Evolutionary conservation across 1,140 invertebrate species (phyloP).

Genomic region (Orchesella cincta): DNA sequence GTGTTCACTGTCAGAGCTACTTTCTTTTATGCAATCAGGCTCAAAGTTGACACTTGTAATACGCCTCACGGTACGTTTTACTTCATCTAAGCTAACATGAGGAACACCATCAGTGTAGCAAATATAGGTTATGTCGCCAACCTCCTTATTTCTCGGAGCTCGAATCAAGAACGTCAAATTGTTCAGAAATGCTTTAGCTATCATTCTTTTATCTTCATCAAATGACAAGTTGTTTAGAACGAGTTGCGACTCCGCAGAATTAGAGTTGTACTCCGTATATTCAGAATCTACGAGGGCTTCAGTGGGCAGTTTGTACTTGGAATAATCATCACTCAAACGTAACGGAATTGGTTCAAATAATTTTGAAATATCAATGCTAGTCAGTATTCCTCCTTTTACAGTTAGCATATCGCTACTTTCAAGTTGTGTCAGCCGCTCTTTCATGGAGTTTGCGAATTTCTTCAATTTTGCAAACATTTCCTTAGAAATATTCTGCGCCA

Average conservation of each 20-base stretch:
- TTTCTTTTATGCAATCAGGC: not conserved
- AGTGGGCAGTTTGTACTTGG: too few species aligned
- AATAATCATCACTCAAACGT: too few species aligned
- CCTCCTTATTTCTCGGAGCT: not conserved
- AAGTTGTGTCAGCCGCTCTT: not conserved
- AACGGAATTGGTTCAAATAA: constrained; percentile 12
- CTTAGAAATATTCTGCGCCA: not conserved
- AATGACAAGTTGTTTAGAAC: not conserved
- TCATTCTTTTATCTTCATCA: not conserved
- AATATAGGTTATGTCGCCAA: not conserved
- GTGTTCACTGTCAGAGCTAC: not conserved
- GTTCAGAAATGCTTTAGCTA: not conserved
- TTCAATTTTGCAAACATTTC: not conserved
- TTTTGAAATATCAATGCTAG: too few species aligned
- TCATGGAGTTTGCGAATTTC: not conserved
- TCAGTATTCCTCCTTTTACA: not conserved
- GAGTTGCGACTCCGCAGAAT: too few species aligned
- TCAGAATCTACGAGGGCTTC: too few species aligned
- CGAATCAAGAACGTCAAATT: not conserved
- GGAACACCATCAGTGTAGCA: not conserved
- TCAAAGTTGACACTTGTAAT: not conserved
- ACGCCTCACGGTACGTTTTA: not conserved
- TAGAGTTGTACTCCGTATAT: too few species aligned
- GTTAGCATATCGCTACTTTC: not conserved
- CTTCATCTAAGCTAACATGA: not conserved